Base-by-base conservation (phyloP, 2,888 invertebrate genomes). In the Pristionchus japonicus region DNA sequence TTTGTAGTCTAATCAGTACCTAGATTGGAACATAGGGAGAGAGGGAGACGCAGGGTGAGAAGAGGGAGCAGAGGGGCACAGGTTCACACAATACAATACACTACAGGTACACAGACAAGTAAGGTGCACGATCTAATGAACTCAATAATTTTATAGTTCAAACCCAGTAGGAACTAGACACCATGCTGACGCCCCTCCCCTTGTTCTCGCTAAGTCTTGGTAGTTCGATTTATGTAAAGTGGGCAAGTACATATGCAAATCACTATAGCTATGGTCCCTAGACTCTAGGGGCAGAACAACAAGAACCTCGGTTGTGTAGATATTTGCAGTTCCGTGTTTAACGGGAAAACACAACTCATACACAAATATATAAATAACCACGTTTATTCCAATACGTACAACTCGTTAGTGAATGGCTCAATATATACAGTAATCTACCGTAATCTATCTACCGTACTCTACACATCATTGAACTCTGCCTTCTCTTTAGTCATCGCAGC, bases 401-500 rank as follows among this genome's bases (percentile, higher is more conserved):
- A 83, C 83, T 43, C 52, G 31, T 34, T 49, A 31, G 31, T 82
- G 34, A 23, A 20, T 57, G 23, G n/a, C 27, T 31, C 49, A 43
- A 49, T 83, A 57, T 83, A 52, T 57, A 83, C 49, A 52, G 34
- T 20, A 20, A 27, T 47, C 49, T 31, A 43, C 47, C n/a, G 47
- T 47, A 43, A 23, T n/a, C n/a, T 27, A 2, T 64, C 85, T 64
- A 85, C 64, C 43, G 70, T 86, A 34, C 64, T 86, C 49, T 90
- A 92, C 37, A 92, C 92, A 89, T 92, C 91, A 31, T 91, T 90
- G 88, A 89, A 92, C 27, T 88, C 89, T 17, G 91, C 90, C 84
- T 91, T 91, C 77, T 91, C 67, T 87, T 92, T 92, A 15, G 89
- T 86, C 91, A 92, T 91, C 13, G 90, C 96, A 1, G 97, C 97